These are phyloP conservation scores for Drosophila prosaltans DNA, from an alignment of 1,140 invertebrate genomes.

Conservation along the genomic window DNA sequence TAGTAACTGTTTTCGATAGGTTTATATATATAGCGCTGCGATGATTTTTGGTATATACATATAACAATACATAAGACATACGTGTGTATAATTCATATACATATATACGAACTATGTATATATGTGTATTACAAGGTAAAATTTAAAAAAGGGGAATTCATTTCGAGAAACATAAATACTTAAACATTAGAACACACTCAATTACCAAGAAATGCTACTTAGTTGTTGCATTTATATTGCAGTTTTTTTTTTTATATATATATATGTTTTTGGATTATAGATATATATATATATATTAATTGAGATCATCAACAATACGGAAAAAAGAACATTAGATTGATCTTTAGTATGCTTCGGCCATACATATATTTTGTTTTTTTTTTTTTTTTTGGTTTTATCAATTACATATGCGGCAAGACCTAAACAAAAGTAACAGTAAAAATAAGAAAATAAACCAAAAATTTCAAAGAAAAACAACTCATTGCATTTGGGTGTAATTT, in stretches of 20 bases:
- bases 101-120: constrained; percentile 45
- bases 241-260: constrained; percentile 15
- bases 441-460: background rate
- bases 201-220: constrained; percentile 76
- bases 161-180: constrained; percentile 67
- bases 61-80: constrained; percentile 81
- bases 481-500: constrained; percentile 42
- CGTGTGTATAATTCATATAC: constrained; percentile 71
- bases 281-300: constrained; percentile 20
- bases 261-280: constrained; percentile 3
- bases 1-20: constrained; percentile 51
- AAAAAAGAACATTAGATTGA: constrained; percentile 59
- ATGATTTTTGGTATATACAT: constrained; percentile 75
- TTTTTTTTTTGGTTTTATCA: constrained; percentile 35
- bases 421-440: constrained; percentile 4
- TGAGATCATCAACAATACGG: constrained; percentile 56
- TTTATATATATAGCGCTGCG: constrained; percentile 57
- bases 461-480: constrained; percentile 27
- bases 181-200: constrained; percentile 72
- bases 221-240: constrained; percentile 51
- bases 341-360: constrained; percentile 63
- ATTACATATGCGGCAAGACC: constrained; percentile 58
- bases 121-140: background rate
- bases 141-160: constrained; percentile 44
- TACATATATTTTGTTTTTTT: constrained; percentile 36